phyloP scores from a whole-genome alignment of 1,140 invertebrate genomes.

The Scaptomyza montana region DNA sequence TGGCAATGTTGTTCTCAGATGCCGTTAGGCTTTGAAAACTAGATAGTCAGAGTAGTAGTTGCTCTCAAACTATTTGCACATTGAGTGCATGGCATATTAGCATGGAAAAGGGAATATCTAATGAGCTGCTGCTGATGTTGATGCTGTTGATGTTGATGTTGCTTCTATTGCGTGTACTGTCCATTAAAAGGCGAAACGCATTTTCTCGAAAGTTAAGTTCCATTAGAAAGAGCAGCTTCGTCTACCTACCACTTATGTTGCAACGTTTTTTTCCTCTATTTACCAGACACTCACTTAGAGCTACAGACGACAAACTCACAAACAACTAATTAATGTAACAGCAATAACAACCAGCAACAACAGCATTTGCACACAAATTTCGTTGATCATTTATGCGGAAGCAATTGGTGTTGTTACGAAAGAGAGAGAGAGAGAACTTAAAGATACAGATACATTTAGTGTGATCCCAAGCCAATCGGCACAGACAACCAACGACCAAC shows the following conservation, averaged over 20 bases:
- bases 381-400: slow-evolving; percentile 69
- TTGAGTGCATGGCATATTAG: slow-evolving; percentile 80
- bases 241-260: background rate
- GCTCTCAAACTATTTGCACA: slow-evolving; percentile 81
- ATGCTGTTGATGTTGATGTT: slow-evolving; percentile 4
- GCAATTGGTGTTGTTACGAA: slow-evolving; percentile 43
- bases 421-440: background rate
- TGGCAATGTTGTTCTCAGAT: background rate
- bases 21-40: slow-evolving; percentile 10
- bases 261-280: slow-evolving; percentile 27
- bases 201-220: slow-evolving; percentile 74
- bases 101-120: slow-evolving; percentile 77
- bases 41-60: slow-evolving; percentile 2
- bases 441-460: slow-evolving; percentile 22
- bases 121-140: slow-evolving; percentile 57
- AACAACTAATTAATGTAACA: slow-evolving; percentile 78
- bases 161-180: slow-evolving; percentile 52
- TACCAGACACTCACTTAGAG: slow-evolving; percentile 68
- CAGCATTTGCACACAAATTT: slow-evolving; percentile 64
- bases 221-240: slow-evolving; percentile 47
- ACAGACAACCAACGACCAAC: slow-evolving; percentile 19
- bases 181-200: slow-evolving; percentile 73
- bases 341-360: slow-evolving; percentile 20
- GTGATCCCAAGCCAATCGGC: background rate
- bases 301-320: slow-evolving; percentile 55